These are phyloP conservation scores for Pocillopora verrucosa DNA, from an alignment of 64 coral and sea anemone genomes.

Conservation along the genomic window DNA sequence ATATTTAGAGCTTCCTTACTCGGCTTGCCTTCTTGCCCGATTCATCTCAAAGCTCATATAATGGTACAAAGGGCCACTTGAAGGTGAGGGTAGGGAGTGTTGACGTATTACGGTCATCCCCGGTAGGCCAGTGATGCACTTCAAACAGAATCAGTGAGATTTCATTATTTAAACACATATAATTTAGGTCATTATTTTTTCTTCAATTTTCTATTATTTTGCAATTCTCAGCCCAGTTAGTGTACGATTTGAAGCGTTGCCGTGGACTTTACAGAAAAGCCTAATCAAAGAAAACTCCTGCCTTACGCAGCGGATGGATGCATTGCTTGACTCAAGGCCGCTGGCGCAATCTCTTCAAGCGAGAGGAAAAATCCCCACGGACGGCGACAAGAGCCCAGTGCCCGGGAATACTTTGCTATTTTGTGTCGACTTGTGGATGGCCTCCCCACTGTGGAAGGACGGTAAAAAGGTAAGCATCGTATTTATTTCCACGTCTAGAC, in stretches of 20 bases:
- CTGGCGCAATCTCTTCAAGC: conserved; percentile 86
- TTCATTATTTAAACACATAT: no score
- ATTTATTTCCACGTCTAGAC: background rate
- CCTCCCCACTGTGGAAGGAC: conserved; percentile 66
- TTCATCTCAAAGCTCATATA: no score
- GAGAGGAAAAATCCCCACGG: conserved; percentile 54
- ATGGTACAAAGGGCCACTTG: no score
- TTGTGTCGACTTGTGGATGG: conserved; percentile 90
- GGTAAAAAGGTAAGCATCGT: conserved; percentile 2
- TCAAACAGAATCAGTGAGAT: no score
- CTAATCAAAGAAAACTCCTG: conserved; percentile 95
- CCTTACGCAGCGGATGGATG: conserved; percentile 90
- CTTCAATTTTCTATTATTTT: no score
- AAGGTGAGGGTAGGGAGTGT: no score
- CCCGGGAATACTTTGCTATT: conserved; percentile 88
- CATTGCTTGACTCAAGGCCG: conserved; percentile 83
- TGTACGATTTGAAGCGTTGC: conserved; percentile 91
- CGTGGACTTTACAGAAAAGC: conserved; percentile 89
- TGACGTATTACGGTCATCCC: no score
- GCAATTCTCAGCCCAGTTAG: conserved; percentile 63
- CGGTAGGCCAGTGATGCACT: no score
- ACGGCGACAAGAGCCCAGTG: conserved; percentile 66
- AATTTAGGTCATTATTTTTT: no score
- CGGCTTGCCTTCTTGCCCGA: background rate
- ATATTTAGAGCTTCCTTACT: background rate